Base-by-base conservation (phyloP, 64 coral and sea anemone genomes). In the Orbicella faveolata region DNA sequence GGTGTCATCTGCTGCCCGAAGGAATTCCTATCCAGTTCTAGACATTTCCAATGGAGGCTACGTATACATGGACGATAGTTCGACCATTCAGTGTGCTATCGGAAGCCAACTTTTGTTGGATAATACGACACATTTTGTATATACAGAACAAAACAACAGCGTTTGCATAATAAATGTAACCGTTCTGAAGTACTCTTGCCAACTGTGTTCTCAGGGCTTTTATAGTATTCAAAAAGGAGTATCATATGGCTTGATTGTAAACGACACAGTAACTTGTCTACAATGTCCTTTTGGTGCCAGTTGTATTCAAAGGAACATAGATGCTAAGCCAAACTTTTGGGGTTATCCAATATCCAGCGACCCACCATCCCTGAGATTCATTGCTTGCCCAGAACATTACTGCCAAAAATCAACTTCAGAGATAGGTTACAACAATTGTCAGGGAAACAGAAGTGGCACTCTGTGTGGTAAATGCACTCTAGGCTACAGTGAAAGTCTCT, bases 201-300 rank as follows among this genome's bases (percentile, higher is more conserved):
- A 30, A 34, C 77, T 65, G 53, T 94, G 92, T 16, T 73, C 44
- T 62, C n/a, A 39, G 23, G 78, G 80, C 0, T 70, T 70, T 77
- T 94, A 94, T 39, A 94, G 88, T 75, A 41, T 94, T 61, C 59
- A 86, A 61, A 90, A 80, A 13, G 92, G 88, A 79, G 30, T 51
- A 19, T 94, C 79, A 0, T 5, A 6, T 63, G 92, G 92, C 13
- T 19, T 87, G 2, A 12, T 16, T 6, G 54, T 63, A 34, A 77
- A 54, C 15, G 87, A 36, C 19, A 4, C 7, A 13, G 33, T 85
- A 13, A 16, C 10, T 9, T 94, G 88, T 75, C 25, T 86, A 11
- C 19, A 21, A 10, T 94, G 92, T 57, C 88, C 92, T 2, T 94
- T 78, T 64, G 92, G 92, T 20, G 92, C 79, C 23, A 68, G 17